Evolutionary conservation across 1,140 invertebrate genomes (phyloP), one percentile per base, ranked within the genome.

Genomic region (Nephila pilipes): DNA sequence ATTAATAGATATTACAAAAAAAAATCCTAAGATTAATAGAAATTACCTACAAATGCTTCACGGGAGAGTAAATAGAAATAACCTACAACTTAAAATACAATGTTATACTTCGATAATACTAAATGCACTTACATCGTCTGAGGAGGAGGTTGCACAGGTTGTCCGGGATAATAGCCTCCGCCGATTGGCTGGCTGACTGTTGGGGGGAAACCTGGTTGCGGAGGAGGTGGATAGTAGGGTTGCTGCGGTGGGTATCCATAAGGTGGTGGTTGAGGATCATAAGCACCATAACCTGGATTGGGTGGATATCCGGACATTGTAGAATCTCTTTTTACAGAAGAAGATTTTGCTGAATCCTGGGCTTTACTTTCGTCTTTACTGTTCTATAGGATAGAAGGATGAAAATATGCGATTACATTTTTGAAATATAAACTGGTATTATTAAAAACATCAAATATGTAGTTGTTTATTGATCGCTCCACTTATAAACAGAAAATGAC

Each of bases 101-200:
- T 46, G 46, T 46, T 46, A 46, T 10, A 46, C 12, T 46, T 46
- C 46, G 12, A 46, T 10, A 46, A 46, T 8, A 46, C 4, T 2
- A 46, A 10, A 46, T 38, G 16, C 22, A 92, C 90, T 92, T 38
- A 92, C 90, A 92, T 92, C 20, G 90, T 92, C 18, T 92, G 90
- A 1, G 89, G 80, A 32, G 69, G 46, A 20, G 90, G 90, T 57
- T 92, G 90, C 1, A 32, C 60, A 3, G 90, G 90, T 22, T 92
- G 90, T 20, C 80, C 81, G 0, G 90, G 90, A 75, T 75, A 92
- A 36, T 92, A 92, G 16, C 90, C 90, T 18, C 88, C 88, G 2
- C 55, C 55, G 12, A 55, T 32, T 18, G 89, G 89, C 22, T 80
- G 90, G 12, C 38, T 32, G 2, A 60, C 55, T 5, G 58, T 54